These are phyloP conservation scores for Mechanitis messenoides DNA, from an alignment of 2,888 invertebrate species.

Conservation along the genomic window DNA sequence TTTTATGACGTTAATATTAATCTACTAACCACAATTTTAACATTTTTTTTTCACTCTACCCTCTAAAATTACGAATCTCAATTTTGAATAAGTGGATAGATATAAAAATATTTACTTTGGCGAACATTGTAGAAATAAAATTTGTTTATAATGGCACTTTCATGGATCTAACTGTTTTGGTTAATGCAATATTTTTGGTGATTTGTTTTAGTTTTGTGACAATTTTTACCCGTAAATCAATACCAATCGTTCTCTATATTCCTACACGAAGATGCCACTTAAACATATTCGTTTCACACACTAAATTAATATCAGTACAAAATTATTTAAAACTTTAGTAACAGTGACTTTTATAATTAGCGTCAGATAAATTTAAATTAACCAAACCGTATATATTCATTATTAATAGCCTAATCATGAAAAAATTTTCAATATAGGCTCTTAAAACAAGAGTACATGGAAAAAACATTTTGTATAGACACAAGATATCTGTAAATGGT, in stretches of 20 bases:
- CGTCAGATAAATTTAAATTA: conserved; percentile 36
- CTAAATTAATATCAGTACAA: conserved; percentile 55
- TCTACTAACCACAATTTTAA: conserved; percentile 37
- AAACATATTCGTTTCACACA: conserved; percentile 47
- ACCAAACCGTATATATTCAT: conserved; percentile 41
- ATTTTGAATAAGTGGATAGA: conserved; percentile 69
- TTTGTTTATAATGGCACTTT: conserved; percentile 54
- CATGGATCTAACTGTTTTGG: conserved; percentile 30
- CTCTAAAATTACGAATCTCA: conserved; percentile 55
- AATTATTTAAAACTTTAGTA: conserved; percentile 59
- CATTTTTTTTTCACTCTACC: conserved; percentile 39
- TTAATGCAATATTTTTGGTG: not conserved
- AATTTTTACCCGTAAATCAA: conserved; percentile 24
- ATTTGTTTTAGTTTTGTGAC: conserved; percentile 25
- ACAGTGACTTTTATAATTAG: conserved; percentile 46
- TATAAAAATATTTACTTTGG: conserved; percentile 67
- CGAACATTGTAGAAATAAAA: conserved; percentile 56
- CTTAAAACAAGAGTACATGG: conserved; percentile 78
- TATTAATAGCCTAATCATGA: conserved; percentile 46
- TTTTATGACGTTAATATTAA: conserved; percentile 25
- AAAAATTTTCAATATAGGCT: conserved; percentile 73
- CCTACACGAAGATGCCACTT: conserved; percentile 62
- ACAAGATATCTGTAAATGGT: conserved; percentile 78
- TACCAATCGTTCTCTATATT: conserved; percentile 15
- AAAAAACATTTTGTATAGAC: conserved; percentile 76